Evolutionary conservation across 2,888 invertebrate genomes (phyloP), one percentile per base, ranked within the genome.

Genomic region (Cremastobaeus sp.): DNA sequence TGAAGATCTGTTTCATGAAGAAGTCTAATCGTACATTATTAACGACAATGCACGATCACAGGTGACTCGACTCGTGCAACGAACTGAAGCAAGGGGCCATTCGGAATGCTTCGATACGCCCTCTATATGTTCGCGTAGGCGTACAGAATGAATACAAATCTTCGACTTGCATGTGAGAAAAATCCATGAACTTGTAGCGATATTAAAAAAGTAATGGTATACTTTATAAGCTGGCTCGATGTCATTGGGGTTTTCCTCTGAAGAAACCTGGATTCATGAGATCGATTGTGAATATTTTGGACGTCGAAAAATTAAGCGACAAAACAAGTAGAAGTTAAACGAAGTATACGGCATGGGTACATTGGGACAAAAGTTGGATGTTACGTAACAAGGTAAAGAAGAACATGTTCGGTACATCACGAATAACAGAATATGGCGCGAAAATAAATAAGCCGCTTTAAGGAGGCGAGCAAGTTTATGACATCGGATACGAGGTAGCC

Each of bases 21-120:
- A 80, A 77, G 77, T 78, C 81, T 72, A 76, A 80, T 76, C 66
- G 48, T 68, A 71, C 54, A 57, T 69, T 76, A 77, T 75, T 59
- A 73, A 76, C 68, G 73, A 25, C 59, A 39, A 34, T 28, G 52
- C 64, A 70, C 69, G 68, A 65, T 59, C 69, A 60, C 78, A 76
- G 77, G 77, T 78, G 78, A 78, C 77, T 78, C 76, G 74, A 65
- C 70, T 60, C 41, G 43, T 54, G 57, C 65, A 73, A 74, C 72
- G 65, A 79, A 76, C 76, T 65, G 71, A 70, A 74, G 70, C 50
- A 54, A 72, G 66, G 60, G 52, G 32, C 30, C 21, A 9, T 14
- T 21, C 25, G 41, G 30, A 34, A 25, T 37, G 18, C 14, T 28
- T 20, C 20, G 39, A 28, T 17, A 37, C 28, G 20, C 45, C 39